Percentiles rank a stretch among this genome's conserved stretches.
Evolutionary conservation across 1,140 invertebrate genomes (phyloP).

Genomic region (Holotrichia oblita): DNA sequence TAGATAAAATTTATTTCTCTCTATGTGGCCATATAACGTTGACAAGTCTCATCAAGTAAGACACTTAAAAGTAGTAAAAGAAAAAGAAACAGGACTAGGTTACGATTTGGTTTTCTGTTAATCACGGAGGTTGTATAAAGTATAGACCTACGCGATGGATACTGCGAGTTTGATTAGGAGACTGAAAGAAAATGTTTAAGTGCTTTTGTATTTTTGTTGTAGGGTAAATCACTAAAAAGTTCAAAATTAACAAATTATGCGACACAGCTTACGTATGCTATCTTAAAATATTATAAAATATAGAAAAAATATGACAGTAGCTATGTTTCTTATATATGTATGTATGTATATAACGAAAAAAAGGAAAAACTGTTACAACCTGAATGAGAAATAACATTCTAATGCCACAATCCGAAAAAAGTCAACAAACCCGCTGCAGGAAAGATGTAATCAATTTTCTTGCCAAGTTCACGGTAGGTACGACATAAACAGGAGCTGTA

Average conservation of each 20-base stretch:
- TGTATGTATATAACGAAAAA: no score
- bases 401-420: neutral
- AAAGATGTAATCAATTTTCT: neutral
- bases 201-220: neutral
- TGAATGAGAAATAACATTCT: no score
- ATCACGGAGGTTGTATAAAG: neutral
- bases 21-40: neutral
- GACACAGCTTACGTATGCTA: no score
- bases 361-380: no score
- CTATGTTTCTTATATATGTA: no score
- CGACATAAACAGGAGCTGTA: neutral
- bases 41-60: neutral
- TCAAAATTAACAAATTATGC: no score
- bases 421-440: neutral
- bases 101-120: neutral
- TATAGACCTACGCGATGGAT: no score
- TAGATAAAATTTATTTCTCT: conserved; percentile 9
- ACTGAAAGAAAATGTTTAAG: neutral
- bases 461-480: neutral
- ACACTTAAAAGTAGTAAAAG: conserved; percentile 2
- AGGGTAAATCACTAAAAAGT: no score
- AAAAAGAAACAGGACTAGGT: neutral
- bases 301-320: no score
- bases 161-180: neutral
- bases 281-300: no score